Evolutionary conservation across 2,113 vertebrate species (phyloP).

Genomic region (Oncorhynchus clarkii): DNA sequence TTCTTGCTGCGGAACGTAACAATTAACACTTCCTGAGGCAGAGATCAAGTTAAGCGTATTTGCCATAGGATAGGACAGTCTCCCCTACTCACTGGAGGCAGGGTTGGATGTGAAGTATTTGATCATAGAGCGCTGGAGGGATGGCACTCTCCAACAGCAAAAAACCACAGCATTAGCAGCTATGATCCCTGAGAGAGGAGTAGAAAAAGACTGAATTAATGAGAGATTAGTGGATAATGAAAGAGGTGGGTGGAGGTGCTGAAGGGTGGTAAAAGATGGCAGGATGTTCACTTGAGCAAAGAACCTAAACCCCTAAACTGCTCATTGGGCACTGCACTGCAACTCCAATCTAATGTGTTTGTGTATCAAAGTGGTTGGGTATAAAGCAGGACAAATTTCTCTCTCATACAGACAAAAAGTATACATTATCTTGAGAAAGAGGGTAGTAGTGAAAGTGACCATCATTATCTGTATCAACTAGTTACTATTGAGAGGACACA

Average conservation of each 20-base stretch:
- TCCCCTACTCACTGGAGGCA: constrained; percentile 84
- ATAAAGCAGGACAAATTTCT: too few relatives aligned
- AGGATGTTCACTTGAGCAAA: background rate
- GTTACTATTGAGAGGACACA: too few relatives aligned
- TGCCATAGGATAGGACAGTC: background rate
- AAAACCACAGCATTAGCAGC: constrained; percentile 86
- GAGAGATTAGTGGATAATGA: background rate
- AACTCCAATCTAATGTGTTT: background rate
- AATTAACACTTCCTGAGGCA: background rate
- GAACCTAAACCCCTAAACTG: background rate
- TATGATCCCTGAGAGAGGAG: constrained; percentile 81
- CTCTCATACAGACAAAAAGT: too few relatives aligned
- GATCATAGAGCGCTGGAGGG: constrained; percentile 83
- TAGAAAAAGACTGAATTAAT: background rate
- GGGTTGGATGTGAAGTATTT: constrained; percentile 93
- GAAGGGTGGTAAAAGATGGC: too few relatives aligned
- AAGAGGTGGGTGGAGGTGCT: background rate
- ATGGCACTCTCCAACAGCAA: constrained; percentile 89
- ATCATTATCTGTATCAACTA: too few relatives aligned
- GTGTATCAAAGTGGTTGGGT: background rate
- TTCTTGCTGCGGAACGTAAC: too few relatives aligned
- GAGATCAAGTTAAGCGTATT: background rate
- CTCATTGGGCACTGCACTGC: background rate
- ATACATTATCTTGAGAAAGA: too few relatives aligned
- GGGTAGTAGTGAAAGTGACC: too few relatives aligned